Conservation (phyloP, 2,113 vertebrate genomes). For the Cervus canadensis region DNA sequence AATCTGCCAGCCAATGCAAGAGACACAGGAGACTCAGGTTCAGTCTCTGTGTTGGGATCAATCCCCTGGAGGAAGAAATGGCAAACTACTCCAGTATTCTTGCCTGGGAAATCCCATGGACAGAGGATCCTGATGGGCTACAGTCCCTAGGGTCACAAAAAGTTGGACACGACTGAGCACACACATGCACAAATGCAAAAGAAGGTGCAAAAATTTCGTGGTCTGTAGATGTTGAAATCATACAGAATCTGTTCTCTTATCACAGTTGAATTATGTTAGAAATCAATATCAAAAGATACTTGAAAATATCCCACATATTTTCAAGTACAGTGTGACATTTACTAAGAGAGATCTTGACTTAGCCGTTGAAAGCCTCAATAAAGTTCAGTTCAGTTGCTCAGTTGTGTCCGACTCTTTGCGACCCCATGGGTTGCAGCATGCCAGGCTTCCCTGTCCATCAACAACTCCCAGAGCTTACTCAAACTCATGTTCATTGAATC, state of each 20-base stretch:
- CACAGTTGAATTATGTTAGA: not conserved
- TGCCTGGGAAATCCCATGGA: not conserved
- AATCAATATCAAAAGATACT: not conserved
- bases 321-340: not conserved
- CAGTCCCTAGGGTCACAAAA: not conserved
- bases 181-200: not conserved
- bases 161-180: not conserved
- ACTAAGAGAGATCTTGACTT: not conserved
- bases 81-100: not conserved
- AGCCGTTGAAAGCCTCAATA: not conserved
- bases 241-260: not conserved
- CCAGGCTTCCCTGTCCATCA: not conserved
- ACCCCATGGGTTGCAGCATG: not conserved
- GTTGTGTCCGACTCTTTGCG: not conserved
- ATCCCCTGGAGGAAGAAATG: not conserved
- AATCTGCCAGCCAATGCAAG: not conserved
- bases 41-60: not conserved
- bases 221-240: not conserved
- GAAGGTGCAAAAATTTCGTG: accelerated
- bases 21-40: not conserved
- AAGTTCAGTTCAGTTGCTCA: not conserved
- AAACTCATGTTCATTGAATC: not conserved
- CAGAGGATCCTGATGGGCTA: not conserved
- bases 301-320: not conserved
- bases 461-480: not conserved